A percentile compares a stretch with the other conserved stretches of the same genome.
Conservation (phyloP, 2,113 vertebrate genomes). For the Dascyllus trimaculatus region DNA sequence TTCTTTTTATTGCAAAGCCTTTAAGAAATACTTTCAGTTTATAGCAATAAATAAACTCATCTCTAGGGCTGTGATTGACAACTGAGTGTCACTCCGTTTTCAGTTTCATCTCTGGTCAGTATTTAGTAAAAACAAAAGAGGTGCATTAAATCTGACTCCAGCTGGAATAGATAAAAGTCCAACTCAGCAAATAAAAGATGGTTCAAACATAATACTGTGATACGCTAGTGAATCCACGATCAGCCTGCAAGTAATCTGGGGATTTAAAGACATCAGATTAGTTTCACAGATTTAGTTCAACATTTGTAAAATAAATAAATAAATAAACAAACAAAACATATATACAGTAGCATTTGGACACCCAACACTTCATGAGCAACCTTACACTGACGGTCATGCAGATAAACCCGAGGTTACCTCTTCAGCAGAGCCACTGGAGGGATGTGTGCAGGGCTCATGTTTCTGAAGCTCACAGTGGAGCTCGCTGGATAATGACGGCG, state of each 20-base stretch:
- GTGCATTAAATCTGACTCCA: too few relatives aligned
- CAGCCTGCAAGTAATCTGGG: background rate
- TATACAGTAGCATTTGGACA: slow-evolving; percentile 39
- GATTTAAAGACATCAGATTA: background rate
- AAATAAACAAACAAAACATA: slow-evolving; percentile 35
- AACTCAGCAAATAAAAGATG: background rate
- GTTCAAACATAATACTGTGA: too few relatives aligned
- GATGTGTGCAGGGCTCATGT: slow-evolving; percentile 65
- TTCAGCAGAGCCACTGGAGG: slow-evolving; percentile 49
- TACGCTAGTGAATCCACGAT: background rate
- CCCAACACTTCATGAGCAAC: slow-evolving; percentile 47
- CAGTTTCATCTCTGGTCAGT: too few relatives aligned
- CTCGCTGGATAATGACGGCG: slow-evolving; percentile 57
- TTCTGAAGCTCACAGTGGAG: slow-evolving; percentile 67
- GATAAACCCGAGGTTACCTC: slow-evolving; percentile 58
- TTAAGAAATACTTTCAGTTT: slow-evolving; percentile 6
- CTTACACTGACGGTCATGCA: slow-evolving; percentile 51
- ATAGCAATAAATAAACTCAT: background rate
- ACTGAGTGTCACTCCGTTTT: background rate
- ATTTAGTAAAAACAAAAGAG: too few relatives aligned
- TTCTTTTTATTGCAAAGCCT: slow-evolving; percentile 11
- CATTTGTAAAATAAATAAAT: background rate
- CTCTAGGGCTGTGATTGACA: background rate
- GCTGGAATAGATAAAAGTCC: background rate
- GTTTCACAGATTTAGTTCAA: background rate